phyloP scores from a whole-genome alignment of 2,888 invertebrate genomes.

The Andrena haemorrhoa region DNA sequence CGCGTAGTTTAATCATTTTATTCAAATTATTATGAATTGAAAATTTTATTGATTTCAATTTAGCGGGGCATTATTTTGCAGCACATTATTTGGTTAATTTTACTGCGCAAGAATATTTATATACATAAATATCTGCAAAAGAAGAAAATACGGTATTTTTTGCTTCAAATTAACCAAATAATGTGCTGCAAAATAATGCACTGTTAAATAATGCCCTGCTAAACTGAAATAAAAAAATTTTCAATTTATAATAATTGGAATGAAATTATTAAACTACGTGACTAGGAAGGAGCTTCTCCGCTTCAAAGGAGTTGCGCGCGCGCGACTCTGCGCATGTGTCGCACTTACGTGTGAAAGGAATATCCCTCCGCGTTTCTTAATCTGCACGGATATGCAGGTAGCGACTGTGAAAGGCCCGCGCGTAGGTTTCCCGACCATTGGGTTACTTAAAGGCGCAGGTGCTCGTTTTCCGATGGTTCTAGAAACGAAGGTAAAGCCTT shows the following conservation, averaged over 20 bases:
- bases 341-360: not conserved
- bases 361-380: slow-evolving; percentile 25
- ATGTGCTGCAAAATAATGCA: too few species aligned
- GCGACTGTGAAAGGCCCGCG: slow-evolving; percentile 24
- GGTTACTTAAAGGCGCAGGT: slow-evolving; percentile 41
- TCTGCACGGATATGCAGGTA: slow-evolving; percentile 58
- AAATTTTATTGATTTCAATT: too few species aligned
- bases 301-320: not conserved
- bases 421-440: slow-evolving; percentile 12
- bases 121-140: too few species aligned
- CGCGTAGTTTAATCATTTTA: too few species aligned
- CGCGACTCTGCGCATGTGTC: not conserved
- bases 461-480: slow-evolving; percentile 3
- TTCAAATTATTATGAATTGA: too few species aligned
- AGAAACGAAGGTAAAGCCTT: not conserved
- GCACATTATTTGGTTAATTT: too few species aligned
- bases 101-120: too few species aligned
- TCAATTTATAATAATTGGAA: not conserved
- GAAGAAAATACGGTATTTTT: too few species aligned
- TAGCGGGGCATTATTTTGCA: too few species aligned
- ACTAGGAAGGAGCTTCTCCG: not conserved
- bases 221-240: not conserved
- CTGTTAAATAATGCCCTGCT: not conserved
- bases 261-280: not conserved
- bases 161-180: too few species aligned